Evolutionary conservation across 2,113 vertebrate species (phyloP).

Genomic region (Mirza zaza): DNA sequence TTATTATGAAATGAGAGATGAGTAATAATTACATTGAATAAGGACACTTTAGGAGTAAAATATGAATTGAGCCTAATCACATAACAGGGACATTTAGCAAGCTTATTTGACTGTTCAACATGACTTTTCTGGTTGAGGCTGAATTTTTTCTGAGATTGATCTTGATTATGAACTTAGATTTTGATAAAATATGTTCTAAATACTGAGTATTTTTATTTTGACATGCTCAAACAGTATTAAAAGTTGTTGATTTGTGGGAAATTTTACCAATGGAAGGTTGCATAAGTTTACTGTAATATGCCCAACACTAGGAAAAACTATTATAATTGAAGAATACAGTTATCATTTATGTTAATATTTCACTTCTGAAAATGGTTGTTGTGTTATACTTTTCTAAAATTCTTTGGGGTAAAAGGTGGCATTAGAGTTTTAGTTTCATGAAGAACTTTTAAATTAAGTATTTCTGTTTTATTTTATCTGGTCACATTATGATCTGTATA

Average conservation of each 20-base stretch:
- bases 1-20: conserved; percentile 65
- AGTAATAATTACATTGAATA: neutral
- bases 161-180: conserved; percentile 31
- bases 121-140: neutral
- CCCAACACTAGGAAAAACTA: neutral
- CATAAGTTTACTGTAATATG: neutral
- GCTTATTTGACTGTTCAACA: conserved; percentile 45
- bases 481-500: conserved; percentile 2
- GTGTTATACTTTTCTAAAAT: conserved; percentile 20
- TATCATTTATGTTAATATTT: conserved; percentile 36
- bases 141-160: neutral
- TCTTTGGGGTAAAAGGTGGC: neutral
- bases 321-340: neutral
- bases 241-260: conserved; percentile 47
- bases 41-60: conserved; percentile 57
- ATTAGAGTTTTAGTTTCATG: neutral
- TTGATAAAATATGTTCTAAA: conserved; percentile 8
- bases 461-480: neutral
- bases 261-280: conserved; percentile 3
- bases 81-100: conserved; percentile 59
- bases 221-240: conserved; percentile 18
- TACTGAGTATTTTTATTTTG: conserved; percentile 6
- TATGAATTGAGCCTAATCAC: conserved; percentile 56
- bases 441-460: neutral
- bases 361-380: neutral